Percentiles rank a stretch among this genome's conserved stretches.
Evolutionary conservation across 2,888 invertebrate genomes (phyloP).

Genomic region (Xanthorhoe spadicearia): DNA sequence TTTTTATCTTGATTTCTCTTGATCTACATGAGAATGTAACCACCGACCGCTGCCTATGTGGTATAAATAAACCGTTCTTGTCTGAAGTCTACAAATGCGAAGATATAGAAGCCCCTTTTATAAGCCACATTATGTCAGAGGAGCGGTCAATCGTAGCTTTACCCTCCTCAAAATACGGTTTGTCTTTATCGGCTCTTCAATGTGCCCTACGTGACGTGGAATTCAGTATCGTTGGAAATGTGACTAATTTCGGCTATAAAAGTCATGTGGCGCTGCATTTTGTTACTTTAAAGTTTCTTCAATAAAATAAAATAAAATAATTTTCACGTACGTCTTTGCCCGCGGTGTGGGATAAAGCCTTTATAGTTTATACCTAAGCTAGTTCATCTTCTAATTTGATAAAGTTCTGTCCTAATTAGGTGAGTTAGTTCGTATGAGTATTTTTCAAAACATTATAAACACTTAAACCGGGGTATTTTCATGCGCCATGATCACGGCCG

Average conservation of each 20-base stretch:
- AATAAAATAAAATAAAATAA: not conserved
- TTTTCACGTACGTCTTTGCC: not conserved
- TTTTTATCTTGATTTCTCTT: too few relatives aligned
- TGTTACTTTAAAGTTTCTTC: conserved; percentile 1
- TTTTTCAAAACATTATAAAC: too few relatives aligned
- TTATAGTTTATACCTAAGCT: too few relatives aligned
- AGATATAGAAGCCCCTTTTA: conserved; percentile 27
- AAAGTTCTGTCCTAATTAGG: too few relatives aligned
- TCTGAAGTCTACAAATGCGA: conserved; percentile 4
- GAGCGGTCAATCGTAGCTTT: conserved; percentile 36
- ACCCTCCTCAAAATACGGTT: conserved; percentile 54
- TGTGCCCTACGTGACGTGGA: conserved; percentile 24
- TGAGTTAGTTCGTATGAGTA: too few relatives aligned
- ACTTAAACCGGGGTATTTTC: too few relatives aligned
- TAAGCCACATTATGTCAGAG: conserved; percentile 24
- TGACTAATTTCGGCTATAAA: conserved; percentile 19
- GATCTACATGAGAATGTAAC: too few relatives aligned
- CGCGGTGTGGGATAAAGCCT: too few relatives aligned
- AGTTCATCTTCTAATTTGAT: too few relatives aligned
- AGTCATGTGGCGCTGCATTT: not conserved
- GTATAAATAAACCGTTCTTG: not conserved
- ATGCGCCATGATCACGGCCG: too few relatives aligned
- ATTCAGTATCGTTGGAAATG: conserved; percentile 24
- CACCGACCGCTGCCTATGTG: not conserved
- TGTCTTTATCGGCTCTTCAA: conserved; percentile 49